Base-by-base conservation (phyloP, 2,113 vertebrate species). In the Neoarius graeffei region DNA sequence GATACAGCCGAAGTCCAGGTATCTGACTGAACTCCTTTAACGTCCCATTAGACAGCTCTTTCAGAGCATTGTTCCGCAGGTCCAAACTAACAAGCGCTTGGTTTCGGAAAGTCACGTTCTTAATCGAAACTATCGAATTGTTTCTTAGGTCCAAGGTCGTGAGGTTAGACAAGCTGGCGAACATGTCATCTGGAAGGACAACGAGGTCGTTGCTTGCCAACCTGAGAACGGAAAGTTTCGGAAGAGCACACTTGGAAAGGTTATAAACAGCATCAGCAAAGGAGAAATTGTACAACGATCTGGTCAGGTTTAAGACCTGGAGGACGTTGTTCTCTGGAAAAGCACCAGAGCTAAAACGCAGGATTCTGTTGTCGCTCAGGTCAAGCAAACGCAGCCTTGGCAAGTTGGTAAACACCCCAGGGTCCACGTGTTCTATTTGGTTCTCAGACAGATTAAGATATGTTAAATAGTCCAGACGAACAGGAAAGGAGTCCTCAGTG, bases 281-380 rank as follows among this genome's bases (percentile, higher is more conserved):
- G 56, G 95, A 94, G 66, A 85, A 89, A 84, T 96, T 93, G 81
- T 90, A 90, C 9, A 93, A 87, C 20, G 94, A 92, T 2, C 89
- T 91, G 11, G 93, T 91, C 66, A 97, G 91, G 85, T 96, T 92
- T 80, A 98, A 93, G 71, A 97, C 93, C 89, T 92, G 93, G 82
- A 99, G 86, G 0, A 92, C 92, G 80, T 93, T 96, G 52, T 94
- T 90, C 42, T 56, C n/a, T 10, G 92, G 90, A 82, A 99, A 96
- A 20, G 96, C 96, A 15, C 82, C 88, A 1, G 94, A 91, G 87
- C 93, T 96, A 86, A 99, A 94, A 57, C 1, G 20, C 4, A 0
- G 60, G 86, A 99, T 93, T 0, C 86, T 93, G 93, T 98, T 99
- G 93, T 96, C 94, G 92, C 97, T 97, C 88, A 99, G 94, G 92